Conservation (phyloP, 2,113 vertebrate species). For the Bettongia penicillata region DNA sequence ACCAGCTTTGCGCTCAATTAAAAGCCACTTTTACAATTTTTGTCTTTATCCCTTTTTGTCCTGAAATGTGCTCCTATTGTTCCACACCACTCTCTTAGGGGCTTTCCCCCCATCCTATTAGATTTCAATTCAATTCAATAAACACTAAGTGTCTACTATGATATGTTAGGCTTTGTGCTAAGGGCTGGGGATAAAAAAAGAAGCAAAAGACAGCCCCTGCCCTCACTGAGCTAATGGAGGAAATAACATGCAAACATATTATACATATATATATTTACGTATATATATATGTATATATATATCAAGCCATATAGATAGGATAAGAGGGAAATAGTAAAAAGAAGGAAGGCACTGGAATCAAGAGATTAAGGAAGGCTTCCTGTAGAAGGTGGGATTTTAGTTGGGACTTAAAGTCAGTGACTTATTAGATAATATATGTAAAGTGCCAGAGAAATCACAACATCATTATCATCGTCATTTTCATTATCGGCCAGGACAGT, state of each 20-base stretch:
- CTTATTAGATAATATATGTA: background rate
- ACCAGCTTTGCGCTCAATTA: background rate
- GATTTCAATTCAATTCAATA: constrained; percentile 7
- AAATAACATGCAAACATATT: background rate
- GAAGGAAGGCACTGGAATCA: background rate
- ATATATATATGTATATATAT: background rate
- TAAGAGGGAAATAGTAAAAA: background rate
- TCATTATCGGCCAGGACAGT: background rate
- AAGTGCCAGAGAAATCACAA: background rate
- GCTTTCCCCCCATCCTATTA: background rate
- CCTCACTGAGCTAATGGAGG: background rate
- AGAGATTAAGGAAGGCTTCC: background rate
- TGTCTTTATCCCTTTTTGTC: background rate
- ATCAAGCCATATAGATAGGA: background rate
- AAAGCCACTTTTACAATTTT: background rate
- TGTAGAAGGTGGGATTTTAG: background rate
- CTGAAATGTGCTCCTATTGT: background rate
- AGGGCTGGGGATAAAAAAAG: background rate
- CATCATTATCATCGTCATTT: background rate
- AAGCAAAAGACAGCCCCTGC: background rate
- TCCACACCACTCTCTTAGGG: background rate
- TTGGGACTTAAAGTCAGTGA: background rate
- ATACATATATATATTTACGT: background rate
- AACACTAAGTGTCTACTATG: background rate
- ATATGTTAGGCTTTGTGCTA: background rate